Conservation (phyloP, 1,140 invertebrate species). For the Drosophila fuyamai region DNA sequence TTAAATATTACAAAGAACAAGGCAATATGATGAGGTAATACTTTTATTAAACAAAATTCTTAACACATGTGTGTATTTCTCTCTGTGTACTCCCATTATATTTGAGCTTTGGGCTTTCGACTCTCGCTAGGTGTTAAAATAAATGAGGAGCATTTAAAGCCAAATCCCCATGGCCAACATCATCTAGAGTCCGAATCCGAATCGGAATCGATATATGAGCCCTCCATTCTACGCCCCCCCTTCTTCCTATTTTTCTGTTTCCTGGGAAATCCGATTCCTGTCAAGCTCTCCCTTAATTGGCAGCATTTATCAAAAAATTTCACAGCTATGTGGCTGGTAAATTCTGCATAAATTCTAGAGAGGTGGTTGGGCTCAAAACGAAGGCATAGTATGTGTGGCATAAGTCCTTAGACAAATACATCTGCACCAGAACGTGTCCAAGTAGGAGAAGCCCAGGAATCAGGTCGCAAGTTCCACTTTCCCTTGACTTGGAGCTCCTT, state of each 20-base stretch:
- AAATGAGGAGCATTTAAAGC: conserved; percentile 60
- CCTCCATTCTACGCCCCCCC: background rate
- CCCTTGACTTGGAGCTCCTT: conserved; percentile 46
- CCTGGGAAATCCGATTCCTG: conserved; percentile 24
- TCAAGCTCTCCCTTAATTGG: conserved; percentile 43
- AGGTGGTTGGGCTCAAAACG: background rate
- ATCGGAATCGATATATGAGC: conserved; percentile 38
- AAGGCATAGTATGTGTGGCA: conserved; percentile 1
- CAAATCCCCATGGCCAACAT: conserved; percentile 48
- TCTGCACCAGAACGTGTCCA: conserved; percentile 50
- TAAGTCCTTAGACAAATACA: conserved; percentile 18
- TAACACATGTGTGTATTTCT: background rate
- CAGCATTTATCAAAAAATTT: conserved; percentile 53
- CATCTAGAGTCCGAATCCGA: conserved; percentile 32
- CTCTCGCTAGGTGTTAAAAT: conserved; percentile 54
- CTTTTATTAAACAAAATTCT: background rate
- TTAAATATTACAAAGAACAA: too few relatives aligned
- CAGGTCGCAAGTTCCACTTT: conserved; percentile 60
- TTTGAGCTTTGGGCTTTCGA: conserved; percentile 56
- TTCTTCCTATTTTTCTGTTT: conserved; percentile 1
- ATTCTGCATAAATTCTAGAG: conserved; percentile 27
- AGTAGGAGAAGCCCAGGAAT: conserved; percentile 49
- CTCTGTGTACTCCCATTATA: conserved; percentile 15
- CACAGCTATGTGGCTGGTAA: conserved; percentile 9
- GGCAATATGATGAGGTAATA: too few relatives aligned